These are phyloP conservation scores for Tenthredo notha DNA, from an alignment of 2,888 invertebrate species.

Conservation along the genomic window DNA sequence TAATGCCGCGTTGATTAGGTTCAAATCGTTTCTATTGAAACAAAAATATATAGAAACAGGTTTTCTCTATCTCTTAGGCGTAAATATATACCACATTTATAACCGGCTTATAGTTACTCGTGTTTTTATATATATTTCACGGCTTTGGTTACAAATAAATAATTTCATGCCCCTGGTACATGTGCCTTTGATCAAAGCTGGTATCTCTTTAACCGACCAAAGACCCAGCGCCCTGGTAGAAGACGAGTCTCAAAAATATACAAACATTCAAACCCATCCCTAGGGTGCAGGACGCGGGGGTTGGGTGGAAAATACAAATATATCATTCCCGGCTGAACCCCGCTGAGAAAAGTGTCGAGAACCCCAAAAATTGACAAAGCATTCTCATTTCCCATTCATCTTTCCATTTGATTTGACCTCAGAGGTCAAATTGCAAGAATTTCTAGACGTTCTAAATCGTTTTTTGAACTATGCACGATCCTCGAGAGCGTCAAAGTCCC, in stretches of 20 bases:
- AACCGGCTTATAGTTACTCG: neutral
- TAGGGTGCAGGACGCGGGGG: neutral
- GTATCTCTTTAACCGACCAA: neutral
- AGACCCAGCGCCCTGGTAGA: neutral
- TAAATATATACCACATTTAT: conserved; percentile 36
- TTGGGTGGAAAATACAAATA: conserved; percentile 35
- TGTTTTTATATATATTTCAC: conserved; percentile 36
- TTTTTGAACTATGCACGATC: neutral
- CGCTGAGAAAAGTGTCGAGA: conserved; percentile 25
- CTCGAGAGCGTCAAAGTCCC: neutral
- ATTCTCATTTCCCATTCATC: conserved; percentile 43
- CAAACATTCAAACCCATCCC: conserved; percentile 42
- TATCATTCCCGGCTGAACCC: conserved; percentile 46
- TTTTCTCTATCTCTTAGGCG: conserved; percentile 17
- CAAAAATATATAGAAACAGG: conserved; percentile 22
- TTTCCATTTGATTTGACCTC: conserved; percentile 31
- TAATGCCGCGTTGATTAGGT: conserved; percentile 40
- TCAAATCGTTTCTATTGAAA: conserved; percentile 17
- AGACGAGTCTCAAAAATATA: conserved; percentile 35
- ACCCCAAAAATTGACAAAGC: conserved; percentile 9
- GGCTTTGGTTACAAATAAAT: conserved; percentile 43
- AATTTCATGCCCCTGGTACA: conserved; percentile 19
- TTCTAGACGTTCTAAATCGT: conserved; percentile 9
- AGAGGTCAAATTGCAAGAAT: neutral
- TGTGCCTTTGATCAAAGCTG: conserved; percentile 49